Conservation (phyloP, 2,888 invertebrate species). For the Stenurella melanura region DNA sequence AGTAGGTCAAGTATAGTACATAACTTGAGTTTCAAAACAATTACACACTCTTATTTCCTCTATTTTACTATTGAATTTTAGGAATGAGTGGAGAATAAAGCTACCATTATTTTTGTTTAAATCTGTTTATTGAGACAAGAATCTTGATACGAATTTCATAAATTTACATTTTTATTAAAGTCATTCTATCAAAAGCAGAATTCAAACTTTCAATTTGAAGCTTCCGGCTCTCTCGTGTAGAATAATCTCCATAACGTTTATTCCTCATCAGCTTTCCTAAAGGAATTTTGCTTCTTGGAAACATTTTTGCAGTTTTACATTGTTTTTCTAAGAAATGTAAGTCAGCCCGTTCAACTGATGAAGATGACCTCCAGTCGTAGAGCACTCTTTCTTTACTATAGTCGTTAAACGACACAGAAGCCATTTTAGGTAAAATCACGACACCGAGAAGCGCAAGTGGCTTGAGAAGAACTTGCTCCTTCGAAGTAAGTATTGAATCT, state of each 20-base stretch:
- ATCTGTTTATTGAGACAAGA: not conserved
- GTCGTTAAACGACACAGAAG: not conserved
- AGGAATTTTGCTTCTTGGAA: constrained; percentile 10
- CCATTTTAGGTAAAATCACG: not conserved
- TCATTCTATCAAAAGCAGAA: not conserved
- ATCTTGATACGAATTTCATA: not conserved
- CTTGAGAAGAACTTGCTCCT: not conserved
- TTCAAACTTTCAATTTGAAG: not conserved
- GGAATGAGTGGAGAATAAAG: no score
- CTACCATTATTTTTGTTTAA: no score
- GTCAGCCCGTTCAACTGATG: not conserved
- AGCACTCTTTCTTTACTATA: not conserved
- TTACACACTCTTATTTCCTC: no score
- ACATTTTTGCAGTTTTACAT: not conserved
- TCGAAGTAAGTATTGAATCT: not conserved
- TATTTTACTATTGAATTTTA: no score
- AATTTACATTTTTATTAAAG: not conserved
- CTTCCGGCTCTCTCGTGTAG: not conserved
- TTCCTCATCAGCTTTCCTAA: constrained; percentile 10
- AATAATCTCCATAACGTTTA: not conserved
- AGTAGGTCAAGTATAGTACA: no score
- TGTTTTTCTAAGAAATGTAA: not conserved
- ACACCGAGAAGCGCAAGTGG: not conserved
- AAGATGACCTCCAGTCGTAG: not conserved
- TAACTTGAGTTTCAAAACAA: no score